These are phyloP conservation scores for Notothenia rossii DNA, from an alignment of 2,113 vertebrate genomes.

Conservation along the genomic window DNA sequence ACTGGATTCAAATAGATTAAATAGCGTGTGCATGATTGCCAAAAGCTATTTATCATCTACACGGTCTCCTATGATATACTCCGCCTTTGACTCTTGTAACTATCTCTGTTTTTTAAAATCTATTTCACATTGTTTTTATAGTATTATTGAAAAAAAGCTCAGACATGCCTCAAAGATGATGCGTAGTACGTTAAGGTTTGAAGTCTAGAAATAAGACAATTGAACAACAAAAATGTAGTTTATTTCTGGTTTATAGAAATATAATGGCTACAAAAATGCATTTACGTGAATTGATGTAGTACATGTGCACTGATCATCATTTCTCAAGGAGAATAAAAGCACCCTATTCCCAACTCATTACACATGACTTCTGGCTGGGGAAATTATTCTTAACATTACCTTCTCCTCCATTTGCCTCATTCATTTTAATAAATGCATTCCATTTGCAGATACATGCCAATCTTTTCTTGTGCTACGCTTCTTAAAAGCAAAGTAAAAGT, in stretches of 20 bases:
- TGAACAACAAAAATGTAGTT: conserved; percentile 20
- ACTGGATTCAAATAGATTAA: not conserved
- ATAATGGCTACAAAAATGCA: conserved; percentile 3
- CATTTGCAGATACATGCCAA: conserved; percentile 67
- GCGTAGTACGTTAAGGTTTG: conserved; percentile 28
- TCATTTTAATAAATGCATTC: conserved; percentile 76
- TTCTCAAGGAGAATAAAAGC: conserved; percentile 36
- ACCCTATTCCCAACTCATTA: conserved; percentile 22
- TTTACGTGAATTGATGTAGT: conserved; percentile 36
- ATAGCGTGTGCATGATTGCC: not conserved
- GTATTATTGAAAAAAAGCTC: conserved; percentile 13
- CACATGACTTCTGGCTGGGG: conserved; percentile 29
- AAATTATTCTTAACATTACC: conserved; percentile 71
- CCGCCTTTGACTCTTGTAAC: not conserved
- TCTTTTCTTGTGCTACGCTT: conserved; percentile 55
- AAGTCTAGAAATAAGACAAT: conserved; percentile 41
- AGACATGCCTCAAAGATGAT: conserved; percentile 21
- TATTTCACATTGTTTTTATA: conserved; percentile 13
- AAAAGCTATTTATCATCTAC: not conserved
- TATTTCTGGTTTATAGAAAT: conserved; percentile 6
- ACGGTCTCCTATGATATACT: conserved; percentile 1
- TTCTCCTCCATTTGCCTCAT: conserved; percentile 60
- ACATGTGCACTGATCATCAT: conserved; percentile 52
- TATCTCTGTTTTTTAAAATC: conserved; percentile 21
- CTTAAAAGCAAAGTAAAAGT: conserved; percentile 76